Evolutionary conservation across 2,113 vertebrate genomes (phyloP).

Genomic region (Ptychochromis oligacanthus): DNA sequence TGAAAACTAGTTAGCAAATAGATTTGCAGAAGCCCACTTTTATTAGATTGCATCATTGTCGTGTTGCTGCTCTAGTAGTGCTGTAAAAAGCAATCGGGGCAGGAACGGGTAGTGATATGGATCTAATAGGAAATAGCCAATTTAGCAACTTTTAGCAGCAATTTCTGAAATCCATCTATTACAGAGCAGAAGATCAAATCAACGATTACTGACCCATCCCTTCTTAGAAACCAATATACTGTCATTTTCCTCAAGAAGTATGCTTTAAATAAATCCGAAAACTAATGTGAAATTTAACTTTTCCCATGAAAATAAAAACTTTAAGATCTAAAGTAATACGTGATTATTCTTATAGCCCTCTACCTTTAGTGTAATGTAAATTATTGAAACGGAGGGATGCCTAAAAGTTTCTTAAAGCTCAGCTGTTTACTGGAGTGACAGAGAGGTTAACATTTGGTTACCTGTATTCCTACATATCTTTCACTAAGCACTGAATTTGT

Average conservation of each 20-base stretch:
- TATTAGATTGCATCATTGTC: neutral
- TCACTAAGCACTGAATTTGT: no score
- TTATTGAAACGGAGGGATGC: no score
- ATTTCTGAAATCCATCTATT: neutral
- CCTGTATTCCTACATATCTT: no score
- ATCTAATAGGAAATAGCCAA: constrained; percentile 8
- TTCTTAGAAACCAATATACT: neutral
- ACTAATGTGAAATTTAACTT: neutral
- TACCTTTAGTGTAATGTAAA: no score
- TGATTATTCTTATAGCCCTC: no score
- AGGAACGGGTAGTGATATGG: neutral
- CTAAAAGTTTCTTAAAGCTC: no score
- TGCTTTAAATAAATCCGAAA: fast-evolving
- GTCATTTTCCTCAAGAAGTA: neutral
- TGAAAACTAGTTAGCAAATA: neutral
- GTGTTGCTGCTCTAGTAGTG: neutral
- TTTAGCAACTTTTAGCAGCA: neutral
- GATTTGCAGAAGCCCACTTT: neutral
- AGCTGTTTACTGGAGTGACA: no score
- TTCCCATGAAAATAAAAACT: neutral
- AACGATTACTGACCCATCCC: neutral
- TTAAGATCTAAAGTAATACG: neutral
- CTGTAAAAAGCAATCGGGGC: neutral
- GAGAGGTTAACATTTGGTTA: no score
- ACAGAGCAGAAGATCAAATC: neutral